These are phyloP conservation scores for Prionailurus bengalensis DNA, from an alignment of 2,113 vertebrate species.

Conservation along the genomic window DNA sequence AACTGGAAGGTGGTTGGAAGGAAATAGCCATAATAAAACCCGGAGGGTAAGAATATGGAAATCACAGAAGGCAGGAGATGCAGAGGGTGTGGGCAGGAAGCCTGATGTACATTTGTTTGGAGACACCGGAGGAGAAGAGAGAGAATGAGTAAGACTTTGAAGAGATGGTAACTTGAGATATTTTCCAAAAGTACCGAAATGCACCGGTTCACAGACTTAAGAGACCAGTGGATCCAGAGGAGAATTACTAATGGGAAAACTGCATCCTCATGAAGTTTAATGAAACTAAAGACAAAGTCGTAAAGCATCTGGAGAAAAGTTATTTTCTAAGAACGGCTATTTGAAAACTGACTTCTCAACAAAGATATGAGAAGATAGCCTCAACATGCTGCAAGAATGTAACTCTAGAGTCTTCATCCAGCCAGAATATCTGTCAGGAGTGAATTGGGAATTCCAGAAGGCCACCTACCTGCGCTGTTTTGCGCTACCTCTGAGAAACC, in stretches of 20 bases:
- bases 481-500: not conserved
- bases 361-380: accelerated
- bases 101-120: not conserved
- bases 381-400: accelerated
- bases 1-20: not conserved
- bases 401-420: not conserved
- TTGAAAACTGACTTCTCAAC: not conserved
- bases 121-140: not conserved
- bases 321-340: not conserved
- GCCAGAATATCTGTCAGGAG: not conserved
- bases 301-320: not conserved
- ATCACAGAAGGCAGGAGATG: not conserved
- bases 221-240: not conserved
- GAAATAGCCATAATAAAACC: not conserved
- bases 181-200: not conserved
- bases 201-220: not conserved
- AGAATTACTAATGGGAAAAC: not conserved
- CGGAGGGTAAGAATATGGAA: not conserved
- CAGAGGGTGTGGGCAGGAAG: not conserved
- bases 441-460: not conserved
- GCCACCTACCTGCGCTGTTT: not conserved
- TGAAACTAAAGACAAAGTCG: not conserved
- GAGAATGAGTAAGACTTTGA: not conserved
- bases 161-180: not conserved
- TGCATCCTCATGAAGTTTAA: not conserved